These are phyloP conservation scores for Salvelinus sp. DNA, from an alignment of 2,113 vertebrate species.

Conservation along the genomic window DNA sequence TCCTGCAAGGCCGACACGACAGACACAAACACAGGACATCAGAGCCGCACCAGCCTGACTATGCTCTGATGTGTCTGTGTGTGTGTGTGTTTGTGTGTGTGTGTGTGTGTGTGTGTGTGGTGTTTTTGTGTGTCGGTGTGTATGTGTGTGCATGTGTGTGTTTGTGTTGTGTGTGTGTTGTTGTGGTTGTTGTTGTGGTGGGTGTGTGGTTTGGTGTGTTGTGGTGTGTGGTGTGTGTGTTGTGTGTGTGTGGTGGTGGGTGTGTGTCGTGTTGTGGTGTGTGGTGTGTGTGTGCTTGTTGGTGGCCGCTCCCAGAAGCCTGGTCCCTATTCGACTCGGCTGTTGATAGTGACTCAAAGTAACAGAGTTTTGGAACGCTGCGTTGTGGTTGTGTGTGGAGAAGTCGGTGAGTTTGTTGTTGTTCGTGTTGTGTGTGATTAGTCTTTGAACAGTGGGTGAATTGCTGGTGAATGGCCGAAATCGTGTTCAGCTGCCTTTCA, in stretches of 20 bases:
- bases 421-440: not conserved
- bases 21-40: slow-evolving; percentile 47
- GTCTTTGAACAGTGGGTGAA: not conserved
- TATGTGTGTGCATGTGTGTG: not conserved
- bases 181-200: no score
- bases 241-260: not conserved
- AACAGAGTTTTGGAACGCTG: not conserved
- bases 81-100: no score
- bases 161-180: not conserved
- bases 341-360: not conserved
- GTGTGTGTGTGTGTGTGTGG: slow-evolving; percentile 5
- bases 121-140: slow-evolving; percentile 12
- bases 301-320: not conserved
- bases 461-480: not conserved
- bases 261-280: slow-evolving; percentile 13
- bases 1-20: slow-evolving; percentile 59
- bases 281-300: slow-evolving; percentile 6
- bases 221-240: slow-evolving; percentile 24
- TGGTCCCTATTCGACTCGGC: not conserved
- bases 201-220: no score
- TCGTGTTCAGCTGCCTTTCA: no score
- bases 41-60: slow-evolving; percentile 25
- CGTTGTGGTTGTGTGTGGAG: not conserved
- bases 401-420: slow-evolving; percentile 4
- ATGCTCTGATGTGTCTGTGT: slow-evolving; percentile 6